Percentiles rank a stretch among this genome's conserved stretches.
These are phyloP conservation scores for Zaprionus ornatus DNA, from an alignment of 1,140 invertebrate genomes.

Conservation along the genomic window DNA sequence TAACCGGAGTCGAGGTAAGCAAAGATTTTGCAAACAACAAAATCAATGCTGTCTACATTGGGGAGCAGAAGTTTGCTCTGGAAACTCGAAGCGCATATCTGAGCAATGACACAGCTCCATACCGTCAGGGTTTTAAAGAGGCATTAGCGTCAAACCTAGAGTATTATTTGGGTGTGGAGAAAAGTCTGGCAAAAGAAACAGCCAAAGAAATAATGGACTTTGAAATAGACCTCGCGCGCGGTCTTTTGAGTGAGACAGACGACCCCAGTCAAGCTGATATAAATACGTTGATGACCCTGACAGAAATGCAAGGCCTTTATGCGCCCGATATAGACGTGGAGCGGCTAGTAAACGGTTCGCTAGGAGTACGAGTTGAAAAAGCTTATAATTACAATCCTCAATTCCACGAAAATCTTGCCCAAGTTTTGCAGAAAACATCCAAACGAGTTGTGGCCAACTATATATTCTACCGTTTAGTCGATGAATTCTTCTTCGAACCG, in stretches of 20 bases:
- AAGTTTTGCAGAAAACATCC: background rate
- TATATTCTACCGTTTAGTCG: background rate
- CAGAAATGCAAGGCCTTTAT: background rate
- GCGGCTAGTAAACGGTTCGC: background rate
- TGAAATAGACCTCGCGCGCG: background rate
- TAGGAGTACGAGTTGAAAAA: background rate
- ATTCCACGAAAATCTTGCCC: background rate
- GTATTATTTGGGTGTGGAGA: background rate
- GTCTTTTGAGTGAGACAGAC: background rate
- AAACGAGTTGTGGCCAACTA: background rate
- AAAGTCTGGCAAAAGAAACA: background rate
- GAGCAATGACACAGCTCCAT: background rate
- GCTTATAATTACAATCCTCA: background rate
- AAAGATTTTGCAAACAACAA: slow-evolving; percentile 60
- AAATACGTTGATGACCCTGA: background rate
- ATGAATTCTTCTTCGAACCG: background rate
- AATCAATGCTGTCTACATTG: slow-evolving; percentile 31
- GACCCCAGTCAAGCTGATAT: background rate
- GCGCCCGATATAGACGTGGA: background rate
- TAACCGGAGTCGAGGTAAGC: slow-evolving; percentile 49
- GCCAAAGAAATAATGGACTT: background rate
- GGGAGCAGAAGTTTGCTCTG: background rate
- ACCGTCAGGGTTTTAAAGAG: background rate
- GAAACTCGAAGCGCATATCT: background rate
- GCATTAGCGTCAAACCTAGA: background rate